Conservation (phyloP, 2,888 invertebrate species). For the Coenonympha glycerion region DNA sequence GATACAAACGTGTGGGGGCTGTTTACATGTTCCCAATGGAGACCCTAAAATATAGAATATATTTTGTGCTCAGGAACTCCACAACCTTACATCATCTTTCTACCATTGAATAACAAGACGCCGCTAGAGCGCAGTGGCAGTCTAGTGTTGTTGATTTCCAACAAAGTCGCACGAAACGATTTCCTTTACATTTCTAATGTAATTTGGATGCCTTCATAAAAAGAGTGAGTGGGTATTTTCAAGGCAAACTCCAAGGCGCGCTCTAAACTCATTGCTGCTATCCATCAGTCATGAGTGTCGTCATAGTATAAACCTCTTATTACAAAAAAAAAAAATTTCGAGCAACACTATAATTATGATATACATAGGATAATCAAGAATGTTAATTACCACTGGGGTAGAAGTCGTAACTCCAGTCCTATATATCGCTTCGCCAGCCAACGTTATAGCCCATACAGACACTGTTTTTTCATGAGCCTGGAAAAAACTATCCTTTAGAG, state of each 20-base stretch:
- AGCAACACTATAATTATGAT: too few species aligned
- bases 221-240: too few species aligned
- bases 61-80: not conserved
- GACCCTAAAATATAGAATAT: slow-evolving; percentile 71
- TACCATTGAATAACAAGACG: not conserved
- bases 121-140: too few species aligned
- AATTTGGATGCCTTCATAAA: too few species aligned
- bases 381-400: slow-evolving; percentile 79
- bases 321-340: too few species aligned
- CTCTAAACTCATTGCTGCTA: too few species aligned
- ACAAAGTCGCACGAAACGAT: too few species aligned
- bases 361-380: not conserved
- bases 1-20: slow-evolving; percentile 87
- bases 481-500: slow-evolving; percentile 10
- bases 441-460: slow-evolving; percentile 89
- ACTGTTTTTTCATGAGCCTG: slow-evolving; percentile 61
- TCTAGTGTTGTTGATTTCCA: too few species aligned
- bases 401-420: slow-evolving; percentile 84
- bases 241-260: too few species aligned
- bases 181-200: too few species aligned
- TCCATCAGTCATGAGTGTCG: too few species aligned
- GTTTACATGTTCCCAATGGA: slow-evolving; percentile 86
- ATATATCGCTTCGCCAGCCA: slow-evolving; percentile 90
- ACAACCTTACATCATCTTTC: not conserved
- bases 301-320: too few species aligned